These are phyloP conservation scores for Condylura cristata DNA, from an alignment of 2,113 vertebrate genomes.

Conservation along the genomic window DNA sequence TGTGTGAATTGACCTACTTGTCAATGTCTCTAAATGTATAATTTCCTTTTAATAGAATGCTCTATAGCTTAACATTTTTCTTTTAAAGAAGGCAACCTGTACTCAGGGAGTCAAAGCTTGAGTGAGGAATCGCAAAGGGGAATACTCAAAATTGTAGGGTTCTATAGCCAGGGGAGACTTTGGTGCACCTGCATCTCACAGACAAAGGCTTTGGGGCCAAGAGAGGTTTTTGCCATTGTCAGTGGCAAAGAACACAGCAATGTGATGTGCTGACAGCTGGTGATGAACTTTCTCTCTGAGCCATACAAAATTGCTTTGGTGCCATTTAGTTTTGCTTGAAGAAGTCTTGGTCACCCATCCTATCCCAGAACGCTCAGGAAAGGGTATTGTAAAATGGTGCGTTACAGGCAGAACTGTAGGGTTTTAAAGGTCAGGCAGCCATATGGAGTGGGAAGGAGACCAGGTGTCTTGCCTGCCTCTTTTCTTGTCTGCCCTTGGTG, in stretches of 20 bases:
- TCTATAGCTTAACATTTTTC: slow-evolving; percentile 36
- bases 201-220: background rate
- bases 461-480: background rate
- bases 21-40: slow-evolving; percentile 63
- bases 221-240: background rate
- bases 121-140: slow-evolving; percentile 19
- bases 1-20: slow-evolving; percentile 73
- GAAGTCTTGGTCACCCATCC: background rate
- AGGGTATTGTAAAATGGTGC: background rate
- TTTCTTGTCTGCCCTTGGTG: background rate
- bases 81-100: background rate
- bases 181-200: background rate
- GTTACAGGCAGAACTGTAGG: background rate
- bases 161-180: background rate
- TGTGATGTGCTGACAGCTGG: background rate
- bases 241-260: background rate
- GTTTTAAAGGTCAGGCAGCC: background rate
- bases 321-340: background rate
- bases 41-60: slow-evolving; percentile 70
- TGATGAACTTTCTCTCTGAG: background rate
- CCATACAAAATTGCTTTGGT: background rate
- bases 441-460: background rate
- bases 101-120: background rate
- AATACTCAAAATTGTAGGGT: slow-evolving; percentile 1
- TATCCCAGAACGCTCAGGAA: background rate